Percentiles rank a stretch among this genome's conserved stretches.
phyloP scores from a whole-genome alignment of 2,113 vertebrate genomes.

The Rhea pennata region DNA sequence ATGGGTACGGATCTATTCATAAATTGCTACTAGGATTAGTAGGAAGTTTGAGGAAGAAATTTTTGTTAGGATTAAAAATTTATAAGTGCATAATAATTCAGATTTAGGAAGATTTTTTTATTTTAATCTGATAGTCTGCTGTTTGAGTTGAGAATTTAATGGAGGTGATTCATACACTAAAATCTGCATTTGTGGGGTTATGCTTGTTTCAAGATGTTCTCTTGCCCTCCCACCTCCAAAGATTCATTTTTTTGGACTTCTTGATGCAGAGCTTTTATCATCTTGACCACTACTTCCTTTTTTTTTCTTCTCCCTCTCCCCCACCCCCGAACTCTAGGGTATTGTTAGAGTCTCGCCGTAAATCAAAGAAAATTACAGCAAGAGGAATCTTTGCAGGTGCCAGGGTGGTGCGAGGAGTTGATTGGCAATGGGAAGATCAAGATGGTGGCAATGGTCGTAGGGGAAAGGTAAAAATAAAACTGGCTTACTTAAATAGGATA shows the following conservation, averaged over 20 bases:
- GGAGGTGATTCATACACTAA: neutral
- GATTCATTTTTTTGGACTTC: neutral
- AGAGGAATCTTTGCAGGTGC: constrained; percentile 97
- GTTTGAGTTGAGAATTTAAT: neutral
- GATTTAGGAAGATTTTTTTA: neutral
- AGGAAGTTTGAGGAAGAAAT: neutral
- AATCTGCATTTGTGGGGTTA: neutral
- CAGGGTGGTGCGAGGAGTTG: constrained; percentile 95
- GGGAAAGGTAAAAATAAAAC: constrained; percentile 85
- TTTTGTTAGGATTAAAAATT: neutral
- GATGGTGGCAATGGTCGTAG: constrained; percentile 98
- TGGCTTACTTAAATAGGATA: neutral
- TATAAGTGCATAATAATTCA: neutral
- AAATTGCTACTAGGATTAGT: neutral
- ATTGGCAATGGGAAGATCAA: constrained; percentile 99
- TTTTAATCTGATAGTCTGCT: neutral
- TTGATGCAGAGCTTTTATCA: neutral
- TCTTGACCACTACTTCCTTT: neutral
- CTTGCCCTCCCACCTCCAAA: neutral
- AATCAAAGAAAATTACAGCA: constrained; percentile 99
- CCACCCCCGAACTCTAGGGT: constrained; percentile 82
- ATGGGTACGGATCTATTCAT: fast-evolving
- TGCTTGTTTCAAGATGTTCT: neutral
- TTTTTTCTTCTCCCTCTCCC: constrained; percentile 29
- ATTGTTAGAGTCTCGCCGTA: constrained; percentile 95